Conservation (phyloP, 2,797 vertebrate species). For the Galaxias olidus region DNA sequence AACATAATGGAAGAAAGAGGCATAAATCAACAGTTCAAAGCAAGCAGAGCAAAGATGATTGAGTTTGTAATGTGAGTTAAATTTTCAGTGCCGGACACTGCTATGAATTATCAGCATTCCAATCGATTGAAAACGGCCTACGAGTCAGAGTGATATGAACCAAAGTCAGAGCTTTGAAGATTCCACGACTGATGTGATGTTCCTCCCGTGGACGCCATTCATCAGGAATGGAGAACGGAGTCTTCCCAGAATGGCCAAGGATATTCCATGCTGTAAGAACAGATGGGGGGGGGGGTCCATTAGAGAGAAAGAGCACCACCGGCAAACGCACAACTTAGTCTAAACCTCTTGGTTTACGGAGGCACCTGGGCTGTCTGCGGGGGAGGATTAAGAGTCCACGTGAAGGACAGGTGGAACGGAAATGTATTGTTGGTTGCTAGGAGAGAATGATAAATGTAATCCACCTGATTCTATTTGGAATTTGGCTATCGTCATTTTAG, state of each 20-base stretch:
- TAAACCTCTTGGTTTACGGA: neutral
- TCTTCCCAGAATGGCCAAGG: conserved; percentile 18
- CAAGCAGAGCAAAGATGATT: conserved; percentile 38
- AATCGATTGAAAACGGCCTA: conserved; percentile 27
- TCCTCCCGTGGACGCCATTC: conserved; percentile 37
- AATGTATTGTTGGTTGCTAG: neutral
- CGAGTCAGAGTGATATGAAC: conserved; percentile 23
- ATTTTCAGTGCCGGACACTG: conserved; percentile 35
- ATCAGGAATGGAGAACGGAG: conserved; percentile 31
- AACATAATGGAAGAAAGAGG: conserved; percentile 32
- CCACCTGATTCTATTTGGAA: neutral
- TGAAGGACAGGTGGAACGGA: neutral
- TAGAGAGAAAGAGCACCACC: neutral
- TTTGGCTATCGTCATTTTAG: neutral
- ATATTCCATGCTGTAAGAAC: conserved; percentile 38
- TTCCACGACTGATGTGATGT: conserved; percentile 19
- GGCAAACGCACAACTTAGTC: neutral
- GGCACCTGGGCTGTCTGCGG: conserved; percentile 16
- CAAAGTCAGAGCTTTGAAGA: conserved; percentile 35
- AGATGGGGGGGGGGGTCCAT: neutral
- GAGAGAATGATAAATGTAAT: neutral
- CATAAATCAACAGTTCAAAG: conserved; percentile 70
- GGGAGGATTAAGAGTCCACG: neutral
- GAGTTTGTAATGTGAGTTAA: conserved; percentile 49
- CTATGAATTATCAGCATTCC: conserved; percentile 36